Base-by-base conservation (phyloP, 1,140 invertebrate genomes). In the Orius insidiosus region DNA sequence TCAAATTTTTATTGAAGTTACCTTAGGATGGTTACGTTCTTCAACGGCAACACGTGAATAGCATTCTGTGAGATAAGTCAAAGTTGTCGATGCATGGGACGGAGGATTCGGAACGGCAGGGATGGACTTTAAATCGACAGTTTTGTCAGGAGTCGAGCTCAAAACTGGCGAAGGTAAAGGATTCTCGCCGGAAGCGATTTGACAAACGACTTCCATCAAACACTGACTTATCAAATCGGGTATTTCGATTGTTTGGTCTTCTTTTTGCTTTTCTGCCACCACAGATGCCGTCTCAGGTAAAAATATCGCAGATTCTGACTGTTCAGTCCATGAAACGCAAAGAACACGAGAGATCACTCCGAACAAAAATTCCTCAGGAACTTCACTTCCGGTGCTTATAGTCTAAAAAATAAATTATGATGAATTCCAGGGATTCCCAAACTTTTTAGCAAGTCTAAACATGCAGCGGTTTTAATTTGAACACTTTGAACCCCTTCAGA, bases 1-100 rank as follows among this genome's bases (percentile, higher is more conserved):
- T 15, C 9, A 40, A 40, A 15, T 2, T 32, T 41, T 18, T 13
- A 47, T 36, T 5, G 13, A 2, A 37, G 15, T 53, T 55, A 75
- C 74, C 68, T 85, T 87, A 14, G 82, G 78, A 58, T 80, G 66
- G 59, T 77, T 76, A 53, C 72, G 66, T 58, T 80, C 77, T 55
- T 82, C 77, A 1, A 72, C 53, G 34, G 70, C 69, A 6, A 78
- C 71, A 52, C 76, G 69, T n/a, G 69, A 68, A 58, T 80, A 81
- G 50, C 72, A 77, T 53, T 75, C 71, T 53, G 78, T 59, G 47
- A 74, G 60, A 58, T 78, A 80, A 46, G 63, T 62, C 39, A 80
- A 55, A 48, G 64, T 57, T 50, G 58, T 38, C 9, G 31, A 33
- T 8, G 40, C 67, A 50, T 32, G 52, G 56, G 57, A 53, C 51